phyloP scores from a whole-genome alignment of 2,797 vertebrate species.

The Gambusia yucatana region DNA sequence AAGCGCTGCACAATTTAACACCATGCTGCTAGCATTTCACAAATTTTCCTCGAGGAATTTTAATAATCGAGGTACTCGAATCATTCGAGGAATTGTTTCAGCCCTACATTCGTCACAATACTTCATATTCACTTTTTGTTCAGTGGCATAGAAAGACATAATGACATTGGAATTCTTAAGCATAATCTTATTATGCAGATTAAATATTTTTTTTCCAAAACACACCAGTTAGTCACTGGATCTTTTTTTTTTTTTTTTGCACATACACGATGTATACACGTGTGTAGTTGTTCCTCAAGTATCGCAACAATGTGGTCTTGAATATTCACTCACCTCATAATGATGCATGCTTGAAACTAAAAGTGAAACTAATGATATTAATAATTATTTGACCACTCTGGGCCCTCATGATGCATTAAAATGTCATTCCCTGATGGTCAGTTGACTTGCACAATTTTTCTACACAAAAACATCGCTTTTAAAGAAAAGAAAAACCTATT shows the following conservation, averaged over 20 bases:
- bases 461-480: not conserved
- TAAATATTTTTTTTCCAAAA: not conserved
- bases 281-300: not conserved
- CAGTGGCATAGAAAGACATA: not conserved
- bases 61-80: too few species aligned
- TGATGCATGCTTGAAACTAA: too few species aligned
- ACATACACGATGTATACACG: not conserved
- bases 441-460: not conserved
- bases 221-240: not conserved
- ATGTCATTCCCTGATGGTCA: not conserved
- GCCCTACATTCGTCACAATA: not conserved
- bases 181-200: not conserved
- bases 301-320: not conserved
- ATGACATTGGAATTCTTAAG: not conserved
- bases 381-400: not conserved
- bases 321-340: too few species aligned
- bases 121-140: not conserved
- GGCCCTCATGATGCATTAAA: not conserved
- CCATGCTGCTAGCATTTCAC: too few species aligned
- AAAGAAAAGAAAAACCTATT: not conserved
- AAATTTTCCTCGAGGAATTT: too few species aligned
- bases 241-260: not conserved
- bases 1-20: too few species aligned
- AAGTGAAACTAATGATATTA: not conserved
- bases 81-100: too few species aligned